These are phyloP conservation scores for Cydia fagiglandana DNA, from an alignment of 1,140 invertebrate genomes.

Conservation along the genomic window DNA sequence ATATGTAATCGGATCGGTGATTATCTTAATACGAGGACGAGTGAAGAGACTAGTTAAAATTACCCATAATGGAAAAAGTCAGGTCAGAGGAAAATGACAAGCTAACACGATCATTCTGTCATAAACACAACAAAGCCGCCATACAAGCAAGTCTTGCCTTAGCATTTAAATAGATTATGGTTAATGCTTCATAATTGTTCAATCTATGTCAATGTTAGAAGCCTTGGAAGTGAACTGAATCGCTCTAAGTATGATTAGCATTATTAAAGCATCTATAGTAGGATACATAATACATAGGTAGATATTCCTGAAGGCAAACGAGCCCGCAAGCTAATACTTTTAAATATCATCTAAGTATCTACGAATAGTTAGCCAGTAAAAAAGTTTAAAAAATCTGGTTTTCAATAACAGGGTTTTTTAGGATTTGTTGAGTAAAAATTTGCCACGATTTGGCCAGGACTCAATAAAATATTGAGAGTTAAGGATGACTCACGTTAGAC, in stretches of 20 bases:
- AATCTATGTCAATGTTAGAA: slow-evolving; percentile 26
- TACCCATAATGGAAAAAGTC: neutral
- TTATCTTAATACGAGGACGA: no score
- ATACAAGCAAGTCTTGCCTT: neutral
- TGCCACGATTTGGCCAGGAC: no score
- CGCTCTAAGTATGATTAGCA: slow-evolving; percentile 9
- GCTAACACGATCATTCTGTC: neutral
- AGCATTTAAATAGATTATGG: slow-evolving; percentile 10
- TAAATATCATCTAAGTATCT: neutral
- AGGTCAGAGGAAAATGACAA: neutral
- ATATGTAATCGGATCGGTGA: no score
- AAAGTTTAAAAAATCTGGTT: no score
- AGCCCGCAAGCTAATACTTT: neutral
- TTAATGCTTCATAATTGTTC: slow-evolving; percentile 24
- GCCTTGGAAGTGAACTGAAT: slow-evolving; percentile 29
- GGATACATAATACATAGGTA: neutral
- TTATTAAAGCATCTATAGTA: neutral
- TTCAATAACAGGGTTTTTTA: no score
- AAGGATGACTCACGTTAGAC: no score
- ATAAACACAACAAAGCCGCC: neutral
- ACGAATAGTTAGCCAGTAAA: neutral
- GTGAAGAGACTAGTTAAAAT: neutral
- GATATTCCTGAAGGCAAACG: neutral
- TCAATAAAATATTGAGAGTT: no score
- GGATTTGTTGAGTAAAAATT: no score